A percentile compares a stretch with the other conserved stretches of the same genome.
Conservation (phyloP, 1,140 invertebrate species). For the Macrocentrus cingulum region DNA sequence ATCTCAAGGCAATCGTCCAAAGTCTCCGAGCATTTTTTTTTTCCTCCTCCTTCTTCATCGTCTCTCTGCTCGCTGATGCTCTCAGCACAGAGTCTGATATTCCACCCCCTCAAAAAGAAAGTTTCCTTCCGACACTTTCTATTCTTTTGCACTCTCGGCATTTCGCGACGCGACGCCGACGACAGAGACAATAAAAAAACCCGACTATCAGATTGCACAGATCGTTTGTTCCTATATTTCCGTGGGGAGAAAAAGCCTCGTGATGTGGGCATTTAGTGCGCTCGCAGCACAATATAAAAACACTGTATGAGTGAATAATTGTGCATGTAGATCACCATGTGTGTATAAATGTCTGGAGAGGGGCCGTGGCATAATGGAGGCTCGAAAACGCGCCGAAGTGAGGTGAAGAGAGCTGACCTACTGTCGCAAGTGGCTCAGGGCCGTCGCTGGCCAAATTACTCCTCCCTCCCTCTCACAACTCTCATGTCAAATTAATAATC, state of each 20-base stretch:
- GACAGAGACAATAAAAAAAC: constrained; percentile 2
- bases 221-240: too few relatives aligned
- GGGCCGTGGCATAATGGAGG: constrained; percentile 33
- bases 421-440: constrained; percentile 58
- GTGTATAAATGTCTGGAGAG: background rate
- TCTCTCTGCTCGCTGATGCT: too few relatives aligned
- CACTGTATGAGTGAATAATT: background rate
- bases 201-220: too few relatives aligned
- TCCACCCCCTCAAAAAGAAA: constrained; percentile 25
- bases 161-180: constrained; percentile 1
- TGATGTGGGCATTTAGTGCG: too few relatives aligned
- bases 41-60: background rate
- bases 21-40: background rate
- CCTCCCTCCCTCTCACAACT: constrained; percentile 21
- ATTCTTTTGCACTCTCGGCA: constrained; percentile 12
- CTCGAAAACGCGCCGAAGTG: constrained; percentile 34
- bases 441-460: constrained; percentile 53
- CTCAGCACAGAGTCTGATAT: constrained; percentile 10
- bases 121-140: constrained; percentile 24
- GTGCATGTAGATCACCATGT: background rate
- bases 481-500: constrained; percentile 6
- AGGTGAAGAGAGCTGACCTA: constrained; percentile 45
- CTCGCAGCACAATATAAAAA: too few relatives aligned
- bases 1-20: background rate
- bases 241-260: background rate